These are phyloP conservation scores for Drosophila ananassae DNA, from an alignment of 1,140 invertebrate species.

Conservation along the genomic window DNA sequence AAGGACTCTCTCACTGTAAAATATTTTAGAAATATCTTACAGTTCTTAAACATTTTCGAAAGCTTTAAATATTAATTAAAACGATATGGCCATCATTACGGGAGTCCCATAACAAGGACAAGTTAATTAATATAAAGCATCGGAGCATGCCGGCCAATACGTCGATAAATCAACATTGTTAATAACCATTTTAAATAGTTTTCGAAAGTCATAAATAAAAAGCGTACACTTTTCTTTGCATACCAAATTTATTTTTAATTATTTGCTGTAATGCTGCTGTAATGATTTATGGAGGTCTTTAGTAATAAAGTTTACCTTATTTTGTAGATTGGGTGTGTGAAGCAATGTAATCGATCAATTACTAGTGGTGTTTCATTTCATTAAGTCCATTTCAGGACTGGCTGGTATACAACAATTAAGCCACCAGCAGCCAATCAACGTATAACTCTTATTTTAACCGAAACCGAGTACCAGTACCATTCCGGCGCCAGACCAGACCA, in stretches of 20 bases:
- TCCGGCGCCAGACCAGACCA: conserved; percentile 22
- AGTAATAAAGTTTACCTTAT: conserved; percentile 18
- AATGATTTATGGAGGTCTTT: conserved; percentile 34
- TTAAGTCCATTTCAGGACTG: conserved; percentile 23
- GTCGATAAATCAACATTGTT: conserved; percentile 41
- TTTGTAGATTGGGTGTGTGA: conserved; percentile 5
- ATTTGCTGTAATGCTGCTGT: neutral
- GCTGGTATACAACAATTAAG: conserved; percentile 39
- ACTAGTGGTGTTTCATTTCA: conserved; percentile 51
- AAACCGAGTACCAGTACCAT: neutral
- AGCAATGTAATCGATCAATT: conserved; percentile 56
- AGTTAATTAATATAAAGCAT: conserved; percentile 46
- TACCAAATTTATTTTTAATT: conserved; percentile 28
- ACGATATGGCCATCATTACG: neutral
- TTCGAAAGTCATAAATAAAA: conserved; percentile 42
- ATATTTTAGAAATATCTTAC: neutral
- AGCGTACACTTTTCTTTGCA: conserved; percentile 29
- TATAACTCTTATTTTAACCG: conserved; percentile 39
- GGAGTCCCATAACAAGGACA: conserved; percentile 17
- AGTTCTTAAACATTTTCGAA: neutral
- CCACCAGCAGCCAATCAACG: conserved; percentile 43
- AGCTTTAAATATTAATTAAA: conserved; percentile 28
- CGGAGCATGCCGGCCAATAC: conserved; percentile 16
- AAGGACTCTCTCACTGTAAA: neutral
- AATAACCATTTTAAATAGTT: conserved; percentile 48